Conservation (phyloP, 1,140 invertebrate genomes). For the Nixonia krombeini region DNA sequence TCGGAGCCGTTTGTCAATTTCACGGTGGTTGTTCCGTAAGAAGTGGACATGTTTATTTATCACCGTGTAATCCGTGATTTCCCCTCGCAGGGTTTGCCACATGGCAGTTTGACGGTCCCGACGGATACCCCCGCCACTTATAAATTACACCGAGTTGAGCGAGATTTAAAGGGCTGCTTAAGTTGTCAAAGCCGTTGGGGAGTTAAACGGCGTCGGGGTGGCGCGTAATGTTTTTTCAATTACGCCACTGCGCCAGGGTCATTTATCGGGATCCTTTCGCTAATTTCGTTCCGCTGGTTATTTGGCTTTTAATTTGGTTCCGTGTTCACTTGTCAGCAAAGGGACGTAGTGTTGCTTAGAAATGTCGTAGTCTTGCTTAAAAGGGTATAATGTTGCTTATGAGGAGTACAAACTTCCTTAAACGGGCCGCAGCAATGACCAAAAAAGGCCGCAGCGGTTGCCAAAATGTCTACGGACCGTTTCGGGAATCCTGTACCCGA, state of each 20-base stretch:
- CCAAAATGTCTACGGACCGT: too few relatives aligned
- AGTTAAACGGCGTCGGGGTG: slow-evolving; percentile 60
- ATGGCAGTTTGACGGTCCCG: slow-evolving; percentile 67
- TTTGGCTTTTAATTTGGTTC: too few relatives aligned
- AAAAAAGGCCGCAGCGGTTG: too few relatives aligned
- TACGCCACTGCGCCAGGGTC: slow-evolving; percentile 29
- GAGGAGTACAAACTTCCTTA: too few relatives aligned
- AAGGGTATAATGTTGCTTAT: too few relatives aligned
- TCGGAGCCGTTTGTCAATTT: slow-evolving; percentile 51
- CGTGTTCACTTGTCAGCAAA: too few relatives aligned
- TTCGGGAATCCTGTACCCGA: too few relatives aligned
- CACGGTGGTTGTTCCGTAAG: slow-evolving; percentile 59
- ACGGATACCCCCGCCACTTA: slow-evolving; percentile 59
- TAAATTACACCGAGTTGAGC: slow-evolving; percentile 68
- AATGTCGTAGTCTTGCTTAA: too few relatives aligned
- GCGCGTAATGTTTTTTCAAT: slow-evolving; percentile 64
- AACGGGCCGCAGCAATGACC: too few relatives aligned
- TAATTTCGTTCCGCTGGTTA: too few relatives aligned
- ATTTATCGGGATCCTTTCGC: too few relatives aligned
- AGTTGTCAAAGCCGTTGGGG: slow-evolving; percentile 68
- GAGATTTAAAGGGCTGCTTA: slow-evolving; percentile 68
- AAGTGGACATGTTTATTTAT: slow-evolving; percentile 69
- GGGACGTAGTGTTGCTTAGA: too few relatives aligned
- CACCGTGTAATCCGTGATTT: slow-evolving; percentile 70
- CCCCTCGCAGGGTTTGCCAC: slow-evolving; percentile 63